Evolutionary conservation across 2,888 invertebrate species (phyloP).

Genomic region (Nymphalis urticae): DNA sequence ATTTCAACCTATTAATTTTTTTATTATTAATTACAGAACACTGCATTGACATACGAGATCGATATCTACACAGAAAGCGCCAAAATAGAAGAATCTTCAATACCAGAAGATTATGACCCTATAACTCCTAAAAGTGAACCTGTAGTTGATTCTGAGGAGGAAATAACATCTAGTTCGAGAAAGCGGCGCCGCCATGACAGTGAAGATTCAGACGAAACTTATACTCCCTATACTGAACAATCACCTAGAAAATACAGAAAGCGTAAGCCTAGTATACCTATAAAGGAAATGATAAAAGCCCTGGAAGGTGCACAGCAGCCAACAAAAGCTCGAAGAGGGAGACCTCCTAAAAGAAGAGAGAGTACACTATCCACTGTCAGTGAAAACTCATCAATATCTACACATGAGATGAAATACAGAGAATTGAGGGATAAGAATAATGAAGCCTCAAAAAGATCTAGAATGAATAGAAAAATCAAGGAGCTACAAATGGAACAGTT

Average conservation of each 20-base stretch:
- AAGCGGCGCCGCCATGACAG: conserved; percentile 59
- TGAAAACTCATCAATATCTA: conserved; percentile 68
- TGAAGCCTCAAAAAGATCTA: conserved; percentile 88
- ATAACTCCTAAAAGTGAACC: conserved; percentile 72
- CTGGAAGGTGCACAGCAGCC: conserved; percentile 67
- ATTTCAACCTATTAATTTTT: neutral
- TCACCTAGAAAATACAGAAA: conserved; percentile 61
- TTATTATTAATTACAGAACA: conserved; percentile 22
- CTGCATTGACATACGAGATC: conserved; percentile 35
- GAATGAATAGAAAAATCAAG: conserved; percentile 86
- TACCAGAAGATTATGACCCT: conserved; percentile 60
- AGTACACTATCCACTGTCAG: conserved; percentile 71
- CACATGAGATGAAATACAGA: conserved; percentile 81
- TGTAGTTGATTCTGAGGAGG: conserved; percentile 70
- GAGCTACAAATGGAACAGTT: conserved; percentile 78
- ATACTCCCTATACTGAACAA: conserved; percentile 63
- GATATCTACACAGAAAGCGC: conserved; percentile 44
- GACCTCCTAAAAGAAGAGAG: conserved; percentile 79
- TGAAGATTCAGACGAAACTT: conserved; percentile 74
- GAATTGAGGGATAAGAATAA: conserved; percentile 89
- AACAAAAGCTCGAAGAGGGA: conserved; percentile 73
- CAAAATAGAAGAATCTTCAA: conserved; percentile 50
- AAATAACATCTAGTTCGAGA: conserved; percentile 50
- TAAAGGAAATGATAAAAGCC: conserved; percentile 70
- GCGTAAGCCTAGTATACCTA: conserved; percentile 66